Conservation (phyloP, 2,113 vertebrate species). For the Clarias magur region DNA sequence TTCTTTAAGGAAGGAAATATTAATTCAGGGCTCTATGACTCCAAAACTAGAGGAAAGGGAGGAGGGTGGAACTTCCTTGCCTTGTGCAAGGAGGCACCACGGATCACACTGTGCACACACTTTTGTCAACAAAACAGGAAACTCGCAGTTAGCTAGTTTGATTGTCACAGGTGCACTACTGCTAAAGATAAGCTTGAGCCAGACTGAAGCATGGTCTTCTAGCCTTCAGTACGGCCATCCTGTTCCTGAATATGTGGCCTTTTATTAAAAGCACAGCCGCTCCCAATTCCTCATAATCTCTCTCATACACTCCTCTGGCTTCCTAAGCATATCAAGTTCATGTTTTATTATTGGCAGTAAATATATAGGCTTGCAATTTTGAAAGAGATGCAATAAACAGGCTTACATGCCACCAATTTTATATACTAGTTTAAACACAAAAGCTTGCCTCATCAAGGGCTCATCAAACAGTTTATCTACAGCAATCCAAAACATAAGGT, state of each 20-base stretch:
- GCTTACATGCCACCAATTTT: neutral
- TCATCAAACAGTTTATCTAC: neutral
- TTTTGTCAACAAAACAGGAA: slow-evolving; percentile 56
- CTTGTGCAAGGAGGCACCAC: slow-evolving; percentile 49
- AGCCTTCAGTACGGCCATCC: slow-evolving; percentile 33
- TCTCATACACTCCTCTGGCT: slow-evolving; percentile 2
- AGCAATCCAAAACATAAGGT: neutral
- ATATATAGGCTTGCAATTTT: neutral
- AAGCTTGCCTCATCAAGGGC: neutral
- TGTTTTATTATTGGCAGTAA: slow-evolving; percentile 2
- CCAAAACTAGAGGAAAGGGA: slow-evolving; percentile 47
- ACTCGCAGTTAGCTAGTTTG: slow-evolving; percentile 45
- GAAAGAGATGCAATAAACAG: neutral
- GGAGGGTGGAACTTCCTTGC: slow-evolving; percentile 55
- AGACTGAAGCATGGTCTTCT: slow-evolving; percentile 37
- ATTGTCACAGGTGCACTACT: slow-evolving; percentile 52
- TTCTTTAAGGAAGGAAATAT: slow-evolving; percentile 50
- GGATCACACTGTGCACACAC: slow-evolving; percentile 39
- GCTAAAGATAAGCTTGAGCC: slow-evolving; percentile 50
- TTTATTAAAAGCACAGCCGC: slow-evolving; percentile 42
- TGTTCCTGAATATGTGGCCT: slow-evolving; percentile 47
- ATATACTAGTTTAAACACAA: neutral
- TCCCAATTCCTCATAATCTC: slow-evolving; percentile 32
- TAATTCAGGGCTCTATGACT: slow-evolving; percentile 40
- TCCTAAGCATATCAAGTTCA: slow-evolving; percentile 9